phyloP scores from a whole-genome alignment of 2,888 invertebrate genomes.

The Calephelis perditalis region DNA sequence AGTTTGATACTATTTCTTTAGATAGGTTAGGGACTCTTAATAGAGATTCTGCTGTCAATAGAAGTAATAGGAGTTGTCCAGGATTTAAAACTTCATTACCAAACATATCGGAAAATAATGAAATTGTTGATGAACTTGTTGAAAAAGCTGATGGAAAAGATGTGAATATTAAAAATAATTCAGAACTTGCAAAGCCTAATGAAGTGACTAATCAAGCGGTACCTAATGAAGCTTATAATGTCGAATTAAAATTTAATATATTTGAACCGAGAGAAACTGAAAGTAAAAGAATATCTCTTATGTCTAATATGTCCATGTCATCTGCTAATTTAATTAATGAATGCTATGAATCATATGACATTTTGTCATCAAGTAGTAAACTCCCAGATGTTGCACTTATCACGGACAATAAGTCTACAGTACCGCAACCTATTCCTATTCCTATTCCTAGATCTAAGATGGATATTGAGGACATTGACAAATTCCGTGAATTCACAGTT shows the following conservation, averaged over 20 bases:
- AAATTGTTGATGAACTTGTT: slow-evolving; percentile 56
- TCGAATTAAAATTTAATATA: slow-evolving; percentile 45
- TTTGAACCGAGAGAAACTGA: slow-evolving; percentile 52
- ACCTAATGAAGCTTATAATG: slow-evolving; percentile 49
- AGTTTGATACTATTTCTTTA: slow-evolving; percentile 70
- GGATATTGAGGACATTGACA: slow-evolving; percentile 21
- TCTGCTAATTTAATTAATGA: slow-evolving; percentile 59
- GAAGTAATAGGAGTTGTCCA: slow-evolving; percentile 70
- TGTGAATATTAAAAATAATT: slow-evolving; percentile 42
- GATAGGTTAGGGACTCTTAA: slow-evolving; percentile 64
- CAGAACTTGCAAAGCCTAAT: slow-evolving; percentile 33
- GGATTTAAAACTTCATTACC: slow-evolving; percentile 70
- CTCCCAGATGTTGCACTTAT: slow-evolving; percentile 25
- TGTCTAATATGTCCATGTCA: slow-evolving; percentile 45
- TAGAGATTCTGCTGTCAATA: slow-evolving; percentile 63
- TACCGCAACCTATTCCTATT: slow-evolving; percentile 46
- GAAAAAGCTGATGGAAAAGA: slow-evolving; percentile 46
- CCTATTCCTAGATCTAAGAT: slow-evolving; percentile 44
- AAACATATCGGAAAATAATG: slow-evolving; percentile 69
- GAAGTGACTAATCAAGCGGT: slow-evolving; percentile 9
- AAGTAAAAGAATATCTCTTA: slow-evolving; percentile 39
- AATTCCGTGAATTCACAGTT: slow-evolving; percentile 41
- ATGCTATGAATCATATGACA: slow-evolving; percentile 65
- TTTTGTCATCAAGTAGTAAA: slow-evolving; percentile 30
- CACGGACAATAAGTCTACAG: slow-evolving; percentile 27